Conservation (phyloP, 2,797 vertebrate species). For the Buceros bicornis region DNA sequence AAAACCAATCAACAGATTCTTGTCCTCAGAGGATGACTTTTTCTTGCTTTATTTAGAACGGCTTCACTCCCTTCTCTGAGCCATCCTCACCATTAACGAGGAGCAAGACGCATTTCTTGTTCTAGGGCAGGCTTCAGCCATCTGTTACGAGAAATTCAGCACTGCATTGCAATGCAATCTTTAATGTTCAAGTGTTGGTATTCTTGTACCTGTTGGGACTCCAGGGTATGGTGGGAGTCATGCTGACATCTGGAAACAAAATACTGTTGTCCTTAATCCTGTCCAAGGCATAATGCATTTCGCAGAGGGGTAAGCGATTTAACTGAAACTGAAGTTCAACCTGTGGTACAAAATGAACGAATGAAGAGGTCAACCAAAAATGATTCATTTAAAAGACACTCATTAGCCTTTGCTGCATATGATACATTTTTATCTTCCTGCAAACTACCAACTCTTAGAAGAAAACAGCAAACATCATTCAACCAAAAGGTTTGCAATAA, state of each 20-base stretch:
- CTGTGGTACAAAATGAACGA: conserved; percentile 77
- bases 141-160: conserved; percentile 4
- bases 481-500: background rate
- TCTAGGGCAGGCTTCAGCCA: conserved; percentile 12
- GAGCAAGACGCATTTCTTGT: background rate
- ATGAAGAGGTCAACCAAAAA: background rate
- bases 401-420: background rate
- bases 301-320: conserved; percentile 97
- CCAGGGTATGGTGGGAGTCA: conserved; percentile 96
- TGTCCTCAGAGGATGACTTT: background rate
- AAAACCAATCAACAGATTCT: background rate
- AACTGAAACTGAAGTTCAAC: conserved; percentile 99
- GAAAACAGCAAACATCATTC: background rate
- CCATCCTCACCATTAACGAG: background rate
- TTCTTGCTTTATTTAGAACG: background rate
- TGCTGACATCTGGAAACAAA: conserved; percentile 93
- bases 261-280: conserved; percentile 94
- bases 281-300: conserved; percentile 99
- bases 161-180: background rate
- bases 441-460: background rate
- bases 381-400: background rate
- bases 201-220: conserved; percentile 94
- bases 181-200: conserved; percentile 6
- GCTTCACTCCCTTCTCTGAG: background rate
- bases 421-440: background rate